Evolutionary conservation across 2,797 vertebrate genomes (phyloP).

Genomic region (Sarcophilus harrisii): DNA sequence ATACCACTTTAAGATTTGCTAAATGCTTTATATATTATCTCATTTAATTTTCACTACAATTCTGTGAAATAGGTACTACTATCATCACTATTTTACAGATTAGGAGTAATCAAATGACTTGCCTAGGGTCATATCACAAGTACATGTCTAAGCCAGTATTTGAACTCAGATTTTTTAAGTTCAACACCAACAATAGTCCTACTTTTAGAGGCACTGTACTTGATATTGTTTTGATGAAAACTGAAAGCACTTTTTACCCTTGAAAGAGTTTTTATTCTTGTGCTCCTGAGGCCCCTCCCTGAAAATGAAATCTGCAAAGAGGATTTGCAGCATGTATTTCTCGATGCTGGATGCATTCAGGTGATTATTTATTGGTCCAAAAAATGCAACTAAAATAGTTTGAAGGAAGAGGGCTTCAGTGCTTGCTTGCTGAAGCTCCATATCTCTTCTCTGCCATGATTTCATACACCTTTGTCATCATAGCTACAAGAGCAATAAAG

Average conservation of each 20-base stretch:
- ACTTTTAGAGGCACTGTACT: constrained; percentile 45
- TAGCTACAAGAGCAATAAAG: not conserved
- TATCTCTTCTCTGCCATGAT: constrained; percentile 47
- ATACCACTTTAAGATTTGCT: not conserved
- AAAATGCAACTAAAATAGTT: constrained; percentile 59
- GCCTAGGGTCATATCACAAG: not conserved
- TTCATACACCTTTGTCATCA: constrained; percentile 20
- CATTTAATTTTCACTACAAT: not conserved
- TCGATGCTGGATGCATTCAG: constrained; percentile 36
- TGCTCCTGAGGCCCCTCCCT: not conserved
- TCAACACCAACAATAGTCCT: constrained; percentile 8
- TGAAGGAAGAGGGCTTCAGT: constrained; percentile 61
- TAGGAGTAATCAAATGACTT: not conserved
- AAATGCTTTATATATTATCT: not conserved
- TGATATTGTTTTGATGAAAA: constrained; percentile 53
- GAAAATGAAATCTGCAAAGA: constrained; percentile 6
- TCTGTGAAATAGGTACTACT: not conserved
- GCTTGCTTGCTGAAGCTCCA: constrained; percentile 53
- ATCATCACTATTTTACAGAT: not conserved
- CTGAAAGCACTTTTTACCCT: constrained; percentile 26
- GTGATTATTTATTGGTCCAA: constrained; percentile 53
- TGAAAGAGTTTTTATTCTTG: not conserved
- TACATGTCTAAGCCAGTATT: not conserved
- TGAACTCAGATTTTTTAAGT: not conserved
- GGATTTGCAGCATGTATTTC: constrained; percentile 19